Evolutionary conservation across 1,140 invertebrate genomes (phyloP), one percentile per base, ranked within the genome.

Genomic region (Papilio aristodemus): DNA sequence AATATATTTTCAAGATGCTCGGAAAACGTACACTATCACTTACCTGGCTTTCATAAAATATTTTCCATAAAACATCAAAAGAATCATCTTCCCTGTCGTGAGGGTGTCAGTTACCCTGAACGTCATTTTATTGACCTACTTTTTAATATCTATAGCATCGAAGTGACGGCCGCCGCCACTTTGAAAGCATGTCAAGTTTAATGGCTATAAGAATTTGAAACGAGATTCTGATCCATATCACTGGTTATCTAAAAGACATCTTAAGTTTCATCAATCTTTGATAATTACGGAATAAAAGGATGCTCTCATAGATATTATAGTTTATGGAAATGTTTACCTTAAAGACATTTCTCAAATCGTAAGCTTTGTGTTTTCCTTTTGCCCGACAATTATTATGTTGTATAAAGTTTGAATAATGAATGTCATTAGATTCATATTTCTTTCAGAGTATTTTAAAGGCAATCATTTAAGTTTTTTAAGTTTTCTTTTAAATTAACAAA

Each of bases 181-280:
- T 60, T 60, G 32, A 60, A 60, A 60, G 27, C 58, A 60, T 60
- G 58, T 60, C 58, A 60, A 60, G 58, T 60, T 60, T 60, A 60
- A 60, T 60, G 32, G 58, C n/a, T 60, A 60, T 60, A 60, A 17
- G 58, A 59, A 59, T 32, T 59, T 36, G 11, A 60, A 60, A 60
- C 58, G 58, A 36, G 27, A 60, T 37, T 60, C 14, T 38, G 58
- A 60, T 60, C 13, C 6, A n/a, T 37, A 60, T 60, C 58, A 38
- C 57, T 58, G 11, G 4, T 58, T 58, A 14, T 58, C 57, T 22
- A 11, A 50, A 46, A 50, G 46, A 50, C 19, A 22, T 10, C 6
- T 50, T 11, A 22, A 50, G 9, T 50, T 8, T 10, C 17, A 50
- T 22, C 0, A 50, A 50, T 50, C 46, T 50, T 50, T 50, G 17